Conservation (phyloP, 2,888 invertebrate genomes). For the Cheilosia urbana region DNA sequence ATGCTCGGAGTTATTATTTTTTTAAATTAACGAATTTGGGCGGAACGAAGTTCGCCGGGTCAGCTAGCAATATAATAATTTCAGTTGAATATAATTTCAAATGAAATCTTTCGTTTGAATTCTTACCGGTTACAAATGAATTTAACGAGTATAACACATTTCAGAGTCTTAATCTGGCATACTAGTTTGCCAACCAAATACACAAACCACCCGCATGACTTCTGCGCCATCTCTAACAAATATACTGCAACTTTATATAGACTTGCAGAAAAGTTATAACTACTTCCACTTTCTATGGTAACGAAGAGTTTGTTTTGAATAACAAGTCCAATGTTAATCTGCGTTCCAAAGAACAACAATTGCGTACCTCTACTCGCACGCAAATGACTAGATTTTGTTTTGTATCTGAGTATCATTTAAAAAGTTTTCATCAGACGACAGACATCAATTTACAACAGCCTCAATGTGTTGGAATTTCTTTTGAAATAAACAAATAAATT, state of each 20-base stretch:
- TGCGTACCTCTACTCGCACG: conserved; percentile 11
- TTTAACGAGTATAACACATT: conserved; percentile 3
- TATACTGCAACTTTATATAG: not conserved
- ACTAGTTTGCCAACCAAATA: not conserved
- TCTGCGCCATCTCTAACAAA: conserved; percentile 36
- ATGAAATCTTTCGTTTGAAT: not conserved
- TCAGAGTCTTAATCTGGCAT: conserved; percentile 22
- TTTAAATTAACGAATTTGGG: no score
- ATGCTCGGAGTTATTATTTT: no score
- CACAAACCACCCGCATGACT: conserved; percentile 31
- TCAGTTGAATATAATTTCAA: no score
- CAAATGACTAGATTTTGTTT: conserved; percentile 20
- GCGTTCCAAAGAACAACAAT: conserved; percentile 48
- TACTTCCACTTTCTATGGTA: conserved; percentile 63
- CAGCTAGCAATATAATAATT: no score
- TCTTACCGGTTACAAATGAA: not conserved
- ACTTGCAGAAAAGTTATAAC: not conserved
- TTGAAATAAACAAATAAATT: conserved; percentile 4
- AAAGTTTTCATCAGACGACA: conserved; percentile 16
- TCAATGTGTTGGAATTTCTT: conserved; percentile 9
- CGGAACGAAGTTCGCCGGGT: no score
- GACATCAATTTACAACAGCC: conserved; percentile 7
- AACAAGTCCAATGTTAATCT: conserved; percentile 47
- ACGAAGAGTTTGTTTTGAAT: conserved; percentile 71
- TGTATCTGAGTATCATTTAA: conserved; percentile 47